phyloP scores from a whole-genome alignment of 2,113 vertebrate genomes.

The Malaclemys terrapin region DNA sequence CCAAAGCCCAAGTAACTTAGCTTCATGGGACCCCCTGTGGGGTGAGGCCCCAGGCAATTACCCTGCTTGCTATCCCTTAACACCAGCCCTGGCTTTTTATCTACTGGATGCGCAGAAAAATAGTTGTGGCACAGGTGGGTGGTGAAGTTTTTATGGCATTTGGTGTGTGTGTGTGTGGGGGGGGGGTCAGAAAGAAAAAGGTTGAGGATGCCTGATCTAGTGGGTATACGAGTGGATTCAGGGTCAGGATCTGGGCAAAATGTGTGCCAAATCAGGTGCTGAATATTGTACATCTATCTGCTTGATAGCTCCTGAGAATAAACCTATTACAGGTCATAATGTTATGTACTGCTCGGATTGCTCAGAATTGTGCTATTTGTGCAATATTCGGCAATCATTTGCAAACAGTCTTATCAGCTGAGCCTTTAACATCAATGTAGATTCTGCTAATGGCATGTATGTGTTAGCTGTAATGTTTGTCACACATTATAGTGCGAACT shows the following conservation, averaged over 20 bases:
- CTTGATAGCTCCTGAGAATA: conserved; percentile 7
- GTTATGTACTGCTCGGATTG: not conserved
- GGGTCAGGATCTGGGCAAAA: not conserved
- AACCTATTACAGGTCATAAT: conserved; percentile 24
- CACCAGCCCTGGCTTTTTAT: no score
- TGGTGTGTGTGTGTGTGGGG: no score
- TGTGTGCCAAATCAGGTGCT: not conserved
- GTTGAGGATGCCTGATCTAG: no score
- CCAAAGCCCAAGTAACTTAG: no score
- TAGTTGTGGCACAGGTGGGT: no score
- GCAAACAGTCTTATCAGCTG: conserved; percentile 70
- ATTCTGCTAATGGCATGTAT: conserved; percentile 66
- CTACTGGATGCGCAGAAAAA: no score
- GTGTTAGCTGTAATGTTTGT: conserved; percentile 67
- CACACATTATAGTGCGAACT: conserved; percentile 67
- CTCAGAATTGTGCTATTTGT: conserved; percentile 65
- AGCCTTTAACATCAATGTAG: conserved; percentile 66
- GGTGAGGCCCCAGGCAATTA: no score
- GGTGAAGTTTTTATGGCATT: no score
- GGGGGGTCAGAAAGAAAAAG: no score
- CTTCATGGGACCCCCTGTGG: no score
- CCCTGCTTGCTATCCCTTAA: no score
- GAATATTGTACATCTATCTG: not conserved
- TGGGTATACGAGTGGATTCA: not conserved
- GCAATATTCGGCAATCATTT: conserved; percentile 73